Base-by-base conservation (phyloP, 2,888 invertebrate genomes). In the Netelia inedita region DNA sequence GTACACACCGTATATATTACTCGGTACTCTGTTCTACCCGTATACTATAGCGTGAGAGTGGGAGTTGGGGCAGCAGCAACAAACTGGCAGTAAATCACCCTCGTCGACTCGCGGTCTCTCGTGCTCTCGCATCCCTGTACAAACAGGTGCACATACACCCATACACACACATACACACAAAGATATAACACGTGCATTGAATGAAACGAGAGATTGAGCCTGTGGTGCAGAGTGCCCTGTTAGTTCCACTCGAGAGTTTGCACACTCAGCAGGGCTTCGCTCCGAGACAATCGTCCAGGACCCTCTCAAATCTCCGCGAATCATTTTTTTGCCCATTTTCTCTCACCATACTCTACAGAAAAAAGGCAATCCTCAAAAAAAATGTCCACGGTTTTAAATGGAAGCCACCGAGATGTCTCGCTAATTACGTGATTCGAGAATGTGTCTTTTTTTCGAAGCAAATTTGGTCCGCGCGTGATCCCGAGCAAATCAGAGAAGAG, bases 1-100 rank as follows among this genome's bases (percentile, higher is more conserved):
- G 21, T 46, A 66, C 23, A 68, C 43, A 46, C 65, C 41, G 65
- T 55, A 74, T 55, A 74, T 65, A 76, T 76, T 75, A 53, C 35
- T 75, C 16, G 23, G 41, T 21, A 5, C 11, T 63, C n/a, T 21
- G 8, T 9, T 63, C n/a, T 57, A 57, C 43, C 43, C 55, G 55
- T 66, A 66, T 57, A 50, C 57, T 43, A 63, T 59, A 72, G 79
- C 71, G 57, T 68, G 72, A 55, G 71, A 85, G 72, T 73, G 80
- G 69, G 75, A 81, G 73, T 78, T 46, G 69, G 63, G 28, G 85
- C 81, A 85, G 79, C 85, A 86, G 88, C 87, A 89, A 90, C 91
- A 89, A 92, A 92, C 89, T 88, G 89, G 85, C 90, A 88, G 88
- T 93, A 92, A 92, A 92, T 93, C 92, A 92, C 85, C 85, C 89